Base-by-base conservation (phyloP, 2,888 invertebrate genomes). In the Marasmarcha lunaedactyla region DNA sequence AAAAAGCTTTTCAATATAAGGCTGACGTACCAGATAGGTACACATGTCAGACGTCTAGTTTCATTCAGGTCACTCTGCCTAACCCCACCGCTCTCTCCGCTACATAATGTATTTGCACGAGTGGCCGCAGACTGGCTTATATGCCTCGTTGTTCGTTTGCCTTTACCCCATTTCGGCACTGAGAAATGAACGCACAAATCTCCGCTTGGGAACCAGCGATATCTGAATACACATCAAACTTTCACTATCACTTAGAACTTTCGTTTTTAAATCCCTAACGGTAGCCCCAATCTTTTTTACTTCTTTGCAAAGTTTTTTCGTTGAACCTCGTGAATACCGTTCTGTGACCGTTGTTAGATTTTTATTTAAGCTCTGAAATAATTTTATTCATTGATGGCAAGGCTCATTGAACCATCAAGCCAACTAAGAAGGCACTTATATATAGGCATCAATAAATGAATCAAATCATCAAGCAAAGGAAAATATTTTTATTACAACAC, bases 141-240 rank as follows among this genome's bases (percentile, higher is more conserved):
- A 52, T 54, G 55, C 56, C 52, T 52, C 57, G 57, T 58, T 46
- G 55, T 60, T 59, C 59, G 52, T 57, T 58, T 62, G 63, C 63
- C 59, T 65, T 66, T 70, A 70, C 57, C 58, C 62, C 70, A 62
- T 73, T 73, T 71, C 52, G 66, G 60, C 69, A 64, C 58, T 54
- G 70, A 64, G 71, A 64, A 54, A 56, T 55, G 57, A 66, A 72
- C 72, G 74, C 74, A 76, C 77, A 77, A 79, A 79, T 77, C 81
- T 77, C 74, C 63, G 71, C 66, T 63, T 72, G 65, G 63, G 63
- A 73, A 61, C 74, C 71, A 63, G 73, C 67, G 70, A 77, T 79
- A 81, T 81, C 81, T 81, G 78, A 81, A 76, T 77, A 79, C 81
- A 83, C 79, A 81, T 81, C 77, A 79, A 83, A 83, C 81, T 83